These are phyloP conservation scores for Tanytarsus gracilentus DNA, from an alignment of 2,888 invertebrate genomes.

Conservation along the genomic window DNA sequence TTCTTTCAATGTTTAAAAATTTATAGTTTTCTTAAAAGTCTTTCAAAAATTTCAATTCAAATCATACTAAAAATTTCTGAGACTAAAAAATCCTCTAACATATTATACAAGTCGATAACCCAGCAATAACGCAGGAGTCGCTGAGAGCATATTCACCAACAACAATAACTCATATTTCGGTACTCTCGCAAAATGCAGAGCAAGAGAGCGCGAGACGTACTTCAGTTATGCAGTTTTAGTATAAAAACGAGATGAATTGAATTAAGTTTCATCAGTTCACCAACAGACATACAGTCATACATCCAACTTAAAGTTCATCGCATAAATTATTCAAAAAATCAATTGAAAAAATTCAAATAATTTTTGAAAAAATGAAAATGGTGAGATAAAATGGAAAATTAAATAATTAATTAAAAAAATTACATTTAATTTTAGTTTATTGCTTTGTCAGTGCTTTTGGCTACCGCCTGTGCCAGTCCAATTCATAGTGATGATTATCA, in stretches of 20 bases:
- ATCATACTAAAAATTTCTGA: too few species aligned
- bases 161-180: background rate
- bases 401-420: background rate
- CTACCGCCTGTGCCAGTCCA: constrained; percentile 40
- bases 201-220: constrained; percentile 7
- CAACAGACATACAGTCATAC: background rate
- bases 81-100: too few species aligned
- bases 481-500: constrained; percentile 43
- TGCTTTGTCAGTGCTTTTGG: constrained; percentile 39
- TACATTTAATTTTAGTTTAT: constrained; percentile 15
- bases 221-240: constrained; percentile 16
- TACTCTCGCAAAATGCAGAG: background rate
- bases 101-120: too few species aligned
- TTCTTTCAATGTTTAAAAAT: too few species aligned
- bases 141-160: too few species aligned
- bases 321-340: background rate
- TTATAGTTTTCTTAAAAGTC: too few species aligned
- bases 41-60: too few species aligned
- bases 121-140: too few species aligned
- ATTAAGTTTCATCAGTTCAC: constrained; percentile 17
- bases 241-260: constrained; percentile 20
- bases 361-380: background rate
- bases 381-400: background rate
- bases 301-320: background rate
- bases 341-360: background rate